Conservation (phyloP, 2,888 invertebrate genomes). For the Nowickia ferox region DNA sequence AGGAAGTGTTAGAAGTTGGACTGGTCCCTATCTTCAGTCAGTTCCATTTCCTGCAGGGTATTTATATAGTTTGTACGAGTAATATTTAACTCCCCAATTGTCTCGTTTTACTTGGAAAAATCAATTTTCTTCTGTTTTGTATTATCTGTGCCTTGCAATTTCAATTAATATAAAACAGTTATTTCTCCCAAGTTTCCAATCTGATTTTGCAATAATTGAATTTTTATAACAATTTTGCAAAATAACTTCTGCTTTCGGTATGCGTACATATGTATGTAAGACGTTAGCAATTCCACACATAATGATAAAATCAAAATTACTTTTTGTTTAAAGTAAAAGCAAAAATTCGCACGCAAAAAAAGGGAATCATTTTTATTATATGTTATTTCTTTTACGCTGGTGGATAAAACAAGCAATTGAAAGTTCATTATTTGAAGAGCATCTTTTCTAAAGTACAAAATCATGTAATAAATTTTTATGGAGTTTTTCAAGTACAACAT, state of each 20-base stretch:
- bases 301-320: slow-evolving; percentile 52
- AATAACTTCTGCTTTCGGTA: slow-evolving; percentile 19
- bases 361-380: slow-evolving; percentile 43
- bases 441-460: slow-evolving; percentile 9
- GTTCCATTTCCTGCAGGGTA: neutral
- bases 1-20: too few relatives aligned
- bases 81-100: neutral
- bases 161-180: slow-evolving; percentile 60
- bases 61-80: neutral
- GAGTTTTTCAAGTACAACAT: slow-evolving; percentile 1
- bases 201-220: slow-evolving; percentile 66
- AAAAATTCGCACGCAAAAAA: slow-evolving; percentile 11
- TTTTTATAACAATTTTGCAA: slow-evolving; percentile 58
- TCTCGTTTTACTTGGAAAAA: slow-evolving; percentile 1
- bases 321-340: slow-evolving; percentile 35
- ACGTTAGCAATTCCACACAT: slow-evolving; percentile 41
- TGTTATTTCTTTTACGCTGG: neutral
- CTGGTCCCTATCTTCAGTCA: too few relatives aligned
- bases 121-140: slow-evolving; percentile 19
- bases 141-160: slow-evolving; percentile 45
- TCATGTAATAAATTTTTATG: slow-evolving; percentile 60
- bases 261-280: neutral
- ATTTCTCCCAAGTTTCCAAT: slow-evolving; percentile 62
- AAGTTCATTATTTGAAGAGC: slow-evolving; percentile 39
- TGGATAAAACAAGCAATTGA: slow-evolving; percentile 15